Base-by-base conservation (phyloP, 2,113 vertebrate genomes). In the Zapornia atra region DNA sequence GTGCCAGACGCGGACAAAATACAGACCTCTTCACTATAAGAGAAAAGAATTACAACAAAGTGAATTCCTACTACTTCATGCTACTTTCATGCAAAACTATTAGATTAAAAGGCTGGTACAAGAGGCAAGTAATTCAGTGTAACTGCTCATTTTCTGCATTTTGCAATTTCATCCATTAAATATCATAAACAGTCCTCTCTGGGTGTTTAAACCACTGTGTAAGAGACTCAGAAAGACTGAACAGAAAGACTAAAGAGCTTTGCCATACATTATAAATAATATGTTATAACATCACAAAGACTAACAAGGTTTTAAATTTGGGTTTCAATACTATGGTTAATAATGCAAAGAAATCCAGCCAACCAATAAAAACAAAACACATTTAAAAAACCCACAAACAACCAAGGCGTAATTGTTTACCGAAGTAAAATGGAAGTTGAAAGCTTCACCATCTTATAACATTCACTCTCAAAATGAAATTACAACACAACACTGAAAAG, bases 1-100 rank as follows among this genome's bases (percentile, higher is more conserved):
- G 99, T 99, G 96, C 99, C 99, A 9, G 99, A 99, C 5, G 99
- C 99, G 2, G 99, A 99, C 92, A 99, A 98, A 98, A 99, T 99
- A 94, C 99, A 99, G 97, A 99, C 99, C 97, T 99, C 99, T 97
- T 99, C 99, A 88, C 99, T 99, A 96, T 51, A 91, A 97, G 97
- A 90, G 97, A 97, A 96, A 96, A 96, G 73, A 98, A 84, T 65
- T 48, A 93, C 57, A 94, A 72, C 72, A 82, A 51, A 82, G 72
- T 94, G 76, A 97, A 93, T 93, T 90, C 79, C 71, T 51, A 2
- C 21, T 57, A 6, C 31, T 29, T 20, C 14, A 10, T 17, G 56
- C 13, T 42, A 54, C 16, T 88, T 80, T 21, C 5, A 64, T 10
- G 65, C 13, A 11, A 79, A 90, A 63, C 25, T 57, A 70, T 21